Conservation (phyloP, 2,113 vertebrate genomes). For the Lasiurus cinereus region DNA sequence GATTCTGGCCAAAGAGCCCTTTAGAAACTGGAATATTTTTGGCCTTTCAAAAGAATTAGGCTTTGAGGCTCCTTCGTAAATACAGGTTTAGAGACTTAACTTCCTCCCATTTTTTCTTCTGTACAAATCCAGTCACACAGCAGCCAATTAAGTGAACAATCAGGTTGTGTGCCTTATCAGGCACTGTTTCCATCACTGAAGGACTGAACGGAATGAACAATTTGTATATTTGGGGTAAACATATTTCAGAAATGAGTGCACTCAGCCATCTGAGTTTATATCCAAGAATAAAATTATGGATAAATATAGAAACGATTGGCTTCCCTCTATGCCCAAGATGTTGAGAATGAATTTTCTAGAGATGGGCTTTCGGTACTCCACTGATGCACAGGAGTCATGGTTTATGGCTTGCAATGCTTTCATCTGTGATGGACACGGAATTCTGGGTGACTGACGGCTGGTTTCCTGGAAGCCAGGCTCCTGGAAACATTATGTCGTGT, state of each 20-base stretch:
- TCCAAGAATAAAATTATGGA: conserved; percentile 70
- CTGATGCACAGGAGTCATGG: neutral
- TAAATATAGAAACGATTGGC: conserved; percentile 75
- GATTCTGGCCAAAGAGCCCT: conserved; percentile 27
- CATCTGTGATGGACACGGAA: conserved; percentile 33
- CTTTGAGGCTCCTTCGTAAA: neutral
- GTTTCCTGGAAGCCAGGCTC: conserved; percentile 43
- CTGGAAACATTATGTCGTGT: conserved; percentile 30
- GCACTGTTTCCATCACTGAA: conserved; percentile 28
- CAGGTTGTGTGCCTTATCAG: conserved; percentile 21
- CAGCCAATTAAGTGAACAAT: conserved; percentile 51
- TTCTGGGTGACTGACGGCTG: conserved; percentile 15
- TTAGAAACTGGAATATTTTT: conserved; percentile 11
- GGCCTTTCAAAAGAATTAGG: neutral
- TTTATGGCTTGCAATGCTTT: neutral
- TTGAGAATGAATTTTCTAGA: conserved; percentile 47
- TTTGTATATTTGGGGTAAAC: conserved; percentile 69
- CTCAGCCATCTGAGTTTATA: conserved; percentile 75
- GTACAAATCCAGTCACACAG: neutral
- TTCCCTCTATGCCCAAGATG: conserved; percentile 58
- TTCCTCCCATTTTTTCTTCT: conserved; percentile 25
- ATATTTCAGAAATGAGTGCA: conserved; percentile 72
- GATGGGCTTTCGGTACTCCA: neutral
- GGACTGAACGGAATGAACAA: neutral
- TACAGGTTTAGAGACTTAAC: neutral